Evolutionary conservation across 2,888 invertebrate genomes (phyloP).

Genomic region (Lathronympha strigana): DNA sequence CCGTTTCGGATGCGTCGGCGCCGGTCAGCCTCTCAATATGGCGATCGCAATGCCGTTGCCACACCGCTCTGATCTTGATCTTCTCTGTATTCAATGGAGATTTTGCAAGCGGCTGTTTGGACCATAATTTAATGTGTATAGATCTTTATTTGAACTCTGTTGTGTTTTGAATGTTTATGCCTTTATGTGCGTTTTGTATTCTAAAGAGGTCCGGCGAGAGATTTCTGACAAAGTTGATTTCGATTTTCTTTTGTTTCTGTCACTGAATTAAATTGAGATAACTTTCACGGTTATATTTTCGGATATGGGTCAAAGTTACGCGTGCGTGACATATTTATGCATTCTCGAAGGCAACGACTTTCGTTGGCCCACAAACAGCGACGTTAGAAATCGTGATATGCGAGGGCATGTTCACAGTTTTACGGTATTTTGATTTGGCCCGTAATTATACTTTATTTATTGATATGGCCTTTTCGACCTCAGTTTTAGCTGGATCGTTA

Average conservation of each 20-base stretch:
- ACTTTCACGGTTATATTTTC: slow-evolving; percentile 8
- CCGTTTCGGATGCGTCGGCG: slow-evolving; percentile 71
- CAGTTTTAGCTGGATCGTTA: slow-evolving; percentile 27
- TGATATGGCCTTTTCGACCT: slow-evolving; percentile 31
- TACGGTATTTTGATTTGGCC: slow-evolving; percentile 45
- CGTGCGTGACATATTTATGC: slow-evolving; percentile 41
- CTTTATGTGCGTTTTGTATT: background rate
- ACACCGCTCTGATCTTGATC: slow-evolving; percentile 58
- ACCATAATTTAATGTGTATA: slow-evolving; percentile 8
- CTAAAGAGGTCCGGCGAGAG: background rate
- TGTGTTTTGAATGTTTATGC: background rate
- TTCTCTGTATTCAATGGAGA: slow-evolving; percentile 43
- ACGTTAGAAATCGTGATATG: slow-evolving; percentile 48
- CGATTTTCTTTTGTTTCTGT: background rate
- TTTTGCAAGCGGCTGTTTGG: slow-evolving; percentile 34
- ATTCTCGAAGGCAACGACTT: slow-evolving; percentile 45
- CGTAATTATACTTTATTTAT: slow-evolving; percentile 43
- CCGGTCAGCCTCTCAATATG: slow-evolving; percentile 64
- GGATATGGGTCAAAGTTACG: slow-evolving; percentile 24
- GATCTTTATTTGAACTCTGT: slow-evolving; percentile 19
- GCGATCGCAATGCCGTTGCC: slow-evolving; percentile 45
- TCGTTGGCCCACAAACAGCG: slow-evolving; percentile 46
- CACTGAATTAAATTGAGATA: slow-evolving; percentile 12
- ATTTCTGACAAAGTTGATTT: slow-evolving; percentile 7
- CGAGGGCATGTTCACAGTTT: slow-evolving; percentile 35